Conservation (phyloP, 2,113 vertebrate genomes). For the Acanthochromis polyacanthus region DNA sequence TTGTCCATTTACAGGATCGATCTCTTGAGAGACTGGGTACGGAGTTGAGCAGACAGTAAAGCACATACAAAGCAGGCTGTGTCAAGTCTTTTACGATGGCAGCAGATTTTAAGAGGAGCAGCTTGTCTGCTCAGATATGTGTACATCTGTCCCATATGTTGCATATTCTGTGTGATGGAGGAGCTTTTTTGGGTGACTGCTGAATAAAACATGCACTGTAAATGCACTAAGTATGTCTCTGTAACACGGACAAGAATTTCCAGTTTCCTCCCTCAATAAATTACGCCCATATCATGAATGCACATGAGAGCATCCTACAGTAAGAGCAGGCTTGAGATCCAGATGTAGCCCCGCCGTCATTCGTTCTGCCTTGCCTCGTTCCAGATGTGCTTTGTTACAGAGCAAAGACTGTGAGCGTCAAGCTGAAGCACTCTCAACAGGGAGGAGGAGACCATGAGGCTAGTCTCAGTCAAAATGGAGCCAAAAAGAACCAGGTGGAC, state of each 20-base stretch:
- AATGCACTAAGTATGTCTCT: slow-evolving; percentile 26
- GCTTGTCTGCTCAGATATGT: neutral
- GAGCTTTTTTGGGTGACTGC: slow-evolving; percentile 9
- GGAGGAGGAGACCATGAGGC: slow-evolving; percentile 35
- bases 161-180: slow-evolving; percentile 2
- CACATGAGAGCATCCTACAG: slow-evolving; percentile 49
- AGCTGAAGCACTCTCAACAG: slow-evolving; percentile 27
- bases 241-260: slow-evolving; percentile 12
- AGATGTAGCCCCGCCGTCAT: slow-evolving; percentile 49
- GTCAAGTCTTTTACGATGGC: slow-evolving; percentile 22
- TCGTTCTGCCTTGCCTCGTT: slow-evolving; percentile 55
- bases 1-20: slow-evolving; percentile 5
- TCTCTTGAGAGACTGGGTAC: neutral
- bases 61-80: neutral
- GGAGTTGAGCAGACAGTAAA: neutral
- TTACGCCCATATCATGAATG: slow-evolving; percentile 12
- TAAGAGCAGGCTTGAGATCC: slow-evolving; percentile 20
- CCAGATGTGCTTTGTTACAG: slow-evolving; percentile 70
- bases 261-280: slow-evolving; percentile 54
- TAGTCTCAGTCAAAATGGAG: slow-evolving; percentile 30
- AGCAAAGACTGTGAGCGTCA: slow-evolving; percentile 22
- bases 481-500: slow-evolving; percentile 77
- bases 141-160: neutral
- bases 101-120: slow-evolving; percentile 2
- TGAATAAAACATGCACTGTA: slow-evolving; percentile 12